Base-by-base conservation (phyloP, 2,113 vertebrate species). In the Syngnathus typhle region DNA sequence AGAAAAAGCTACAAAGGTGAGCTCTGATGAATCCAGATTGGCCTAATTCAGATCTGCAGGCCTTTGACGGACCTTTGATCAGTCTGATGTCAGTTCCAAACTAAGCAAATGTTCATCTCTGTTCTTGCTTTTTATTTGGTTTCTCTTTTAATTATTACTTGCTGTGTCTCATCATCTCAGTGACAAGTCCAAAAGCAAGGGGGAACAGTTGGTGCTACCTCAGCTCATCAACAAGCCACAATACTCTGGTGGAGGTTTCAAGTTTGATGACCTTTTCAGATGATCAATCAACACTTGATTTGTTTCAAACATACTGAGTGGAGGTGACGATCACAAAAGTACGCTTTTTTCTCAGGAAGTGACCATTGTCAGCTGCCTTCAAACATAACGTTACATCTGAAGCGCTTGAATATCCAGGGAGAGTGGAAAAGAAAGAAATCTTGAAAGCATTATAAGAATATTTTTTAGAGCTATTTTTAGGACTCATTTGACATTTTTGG, bases 181-280 rank as follows among this genome's bases (percentile, higher is more conserved):
- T 64, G 84, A 85, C 64, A 79, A 81, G 39, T 64, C 41, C 39
- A 71, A 66, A 37, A 61, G 46, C 23, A 78, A 72, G 43, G 68
- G 52, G 67, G 78, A 85, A 49, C 78, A 78, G n/a, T 43, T 64
- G 70, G 81, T 39, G 1, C 74, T 88, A 64, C 85, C 85, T 10
- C 84, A 78, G 70, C 72, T 86, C 38, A 73, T 64, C 82, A 76
- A 67, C 82, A 87, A 71, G 47, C 72, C 85, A 23, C 84, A 82
- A 56, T 85, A 82, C 54, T 77, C 72, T 0, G 82, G 84, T 39
- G 81, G 81, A 65, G 82, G 84, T 64, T 87, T 87, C 65, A 82
- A 72, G 65, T 61, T 85, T 3, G 65, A 86, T 60, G 67, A 78
- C 55, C 82, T 76, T 15, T 47, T 71, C 21, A 80, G 39, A 51